Percentiles rank a stretch among this genome's conserved stretches.
phyloP scores from a whole-genome alignment of 1,140 invertebrate genomes.

The Macrosteles quadrilineatus region DNA sequence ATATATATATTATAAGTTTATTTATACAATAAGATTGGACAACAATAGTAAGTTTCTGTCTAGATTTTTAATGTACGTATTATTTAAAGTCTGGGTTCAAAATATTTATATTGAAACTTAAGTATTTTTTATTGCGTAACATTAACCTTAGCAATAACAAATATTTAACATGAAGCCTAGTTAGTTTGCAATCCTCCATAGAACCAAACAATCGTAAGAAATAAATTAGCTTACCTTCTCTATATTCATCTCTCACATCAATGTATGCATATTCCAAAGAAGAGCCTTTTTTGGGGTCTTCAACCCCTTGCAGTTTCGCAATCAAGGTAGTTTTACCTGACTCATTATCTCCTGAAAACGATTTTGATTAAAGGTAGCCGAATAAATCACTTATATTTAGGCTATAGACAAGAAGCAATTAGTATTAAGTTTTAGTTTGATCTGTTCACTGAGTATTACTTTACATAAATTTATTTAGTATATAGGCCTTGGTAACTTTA shows the following conservation, averaged over 20 bases:
- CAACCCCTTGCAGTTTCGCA: slow-evolving; percentile 89
- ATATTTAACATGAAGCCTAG: too few relatives aligned
- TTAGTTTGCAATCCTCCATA: too few relatives aligned
- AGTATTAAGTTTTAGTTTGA: slow-evolving; percentile 16
- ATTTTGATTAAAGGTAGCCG: slow-evolving; percentile 23
- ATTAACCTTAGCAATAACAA: too few relatives aligned
- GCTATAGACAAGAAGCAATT: slow-evolving; percentile 4
- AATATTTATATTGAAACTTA: too few relatives aligned
- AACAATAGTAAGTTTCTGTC: too few relatives aligned
- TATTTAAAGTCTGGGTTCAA: too few relatives aligned
- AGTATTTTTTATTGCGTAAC: too few relatives aligned
- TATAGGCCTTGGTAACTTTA: slow-evolving; percentile 3
- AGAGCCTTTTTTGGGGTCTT: slow-evolving; percentile 96
- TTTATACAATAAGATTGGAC: too few relatives aligned
- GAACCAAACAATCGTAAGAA: too few relatives aligned
- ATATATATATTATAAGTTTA: too few relatives aligned
- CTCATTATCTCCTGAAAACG: slow-evolving; percentile 84
- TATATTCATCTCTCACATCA: slow-evolving; percentile 97
- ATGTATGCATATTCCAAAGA: slow-evolving; percentile 98
- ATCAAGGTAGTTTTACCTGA: slow-evolving; percentile 97
- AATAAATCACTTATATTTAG: neutral
- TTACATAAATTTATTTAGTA: neutral
- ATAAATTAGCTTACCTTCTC: slow-evolving; percentile 88
- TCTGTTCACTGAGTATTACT: neutral
- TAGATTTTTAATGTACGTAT: too few relatives aligned